These are phyloP conservation scores for Peromyscus californicus DNA, from an alignment of 2,113 vertebrate species.

Conservation along the genomic window DNA sequence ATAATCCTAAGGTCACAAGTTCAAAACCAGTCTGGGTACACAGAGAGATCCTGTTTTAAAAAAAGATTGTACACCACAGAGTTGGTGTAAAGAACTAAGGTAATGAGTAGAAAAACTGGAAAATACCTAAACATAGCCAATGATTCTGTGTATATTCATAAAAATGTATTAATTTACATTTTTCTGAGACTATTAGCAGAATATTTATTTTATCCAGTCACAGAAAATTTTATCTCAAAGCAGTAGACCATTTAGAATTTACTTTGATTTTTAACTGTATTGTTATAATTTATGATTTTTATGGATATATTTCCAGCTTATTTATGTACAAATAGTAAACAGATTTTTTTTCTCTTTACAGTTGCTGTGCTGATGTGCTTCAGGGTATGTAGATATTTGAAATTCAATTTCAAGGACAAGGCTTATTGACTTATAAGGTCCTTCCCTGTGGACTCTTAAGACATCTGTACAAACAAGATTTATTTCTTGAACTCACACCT, in stretches of 20 bases:
- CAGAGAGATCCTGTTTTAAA: not conserved
- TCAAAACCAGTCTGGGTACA: not conserved
- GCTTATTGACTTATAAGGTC: not conserved
- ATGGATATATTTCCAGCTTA: not conserved
- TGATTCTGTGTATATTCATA: not conserved
- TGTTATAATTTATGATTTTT: constrained; percentile 7
- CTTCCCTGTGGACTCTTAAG: constrained; percentile 38
- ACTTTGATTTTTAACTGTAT: not conserved
- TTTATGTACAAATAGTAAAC: not conserved
- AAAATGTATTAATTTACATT: not conserved
- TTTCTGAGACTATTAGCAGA: not conserved
- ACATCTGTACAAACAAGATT: constrained; percentile 52
- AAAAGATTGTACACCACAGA: not conserved
- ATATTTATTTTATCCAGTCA: not conserved
- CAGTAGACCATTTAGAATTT: constrained; percentile 18
- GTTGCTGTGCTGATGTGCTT: constrained; percentile 15
- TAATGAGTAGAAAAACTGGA: not conserved
- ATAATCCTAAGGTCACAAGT: not conserved
- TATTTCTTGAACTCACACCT: constrained; percentile 58
- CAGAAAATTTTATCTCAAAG: not conserved
- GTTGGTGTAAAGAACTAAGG: not conserved
- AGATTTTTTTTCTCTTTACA: constrained; percentile 35
- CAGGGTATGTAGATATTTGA: not conserved
- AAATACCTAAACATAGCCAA: not conserved
- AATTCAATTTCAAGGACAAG: constrained; percentile 14